These are phyloP conservation scores for Fratercula arctica DNA, from an alignment of 2,797 vertebrate species.

Conservation along the genomic window DNA sequence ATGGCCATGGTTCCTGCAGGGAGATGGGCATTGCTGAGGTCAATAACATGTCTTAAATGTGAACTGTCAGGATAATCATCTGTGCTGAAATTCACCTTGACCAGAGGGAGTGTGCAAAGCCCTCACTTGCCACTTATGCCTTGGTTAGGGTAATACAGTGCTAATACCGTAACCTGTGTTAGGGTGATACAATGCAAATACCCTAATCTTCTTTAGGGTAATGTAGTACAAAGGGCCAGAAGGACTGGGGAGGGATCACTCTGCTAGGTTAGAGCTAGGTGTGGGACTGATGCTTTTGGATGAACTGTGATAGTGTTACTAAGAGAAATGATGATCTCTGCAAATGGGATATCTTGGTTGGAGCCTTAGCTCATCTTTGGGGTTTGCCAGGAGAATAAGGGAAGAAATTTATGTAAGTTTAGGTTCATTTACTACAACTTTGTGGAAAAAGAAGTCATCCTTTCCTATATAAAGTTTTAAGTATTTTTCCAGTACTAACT, in stretches of 20 bases:
- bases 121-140: background rate
- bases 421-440: background rate
- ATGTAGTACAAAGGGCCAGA: background rate
- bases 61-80: background rate
- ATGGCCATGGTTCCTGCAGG: background rate
- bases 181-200: background rate
- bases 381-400: background rate
- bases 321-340: background rate
- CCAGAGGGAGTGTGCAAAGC: background rate
- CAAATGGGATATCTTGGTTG: background rate
- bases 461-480: background rate
- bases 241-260: background rate
- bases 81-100: background rate
- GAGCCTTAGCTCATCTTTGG: background rate
- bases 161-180: too few species aligned
- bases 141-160: background rate
- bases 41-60: background rate
- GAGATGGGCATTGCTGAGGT: background rate
- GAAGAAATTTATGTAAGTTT: background rate
- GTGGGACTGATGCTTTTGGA: background rate
- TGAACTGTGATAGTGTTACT: background rate
- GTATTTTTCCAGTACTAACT: background rate
- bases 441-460: background rate
- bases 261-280: background rate
- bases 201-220: rapidly evolving